Evolutionary conservation across 2,888 invertebrate species (phyloP).

Genomic region (Pecten maximus): DNA sequence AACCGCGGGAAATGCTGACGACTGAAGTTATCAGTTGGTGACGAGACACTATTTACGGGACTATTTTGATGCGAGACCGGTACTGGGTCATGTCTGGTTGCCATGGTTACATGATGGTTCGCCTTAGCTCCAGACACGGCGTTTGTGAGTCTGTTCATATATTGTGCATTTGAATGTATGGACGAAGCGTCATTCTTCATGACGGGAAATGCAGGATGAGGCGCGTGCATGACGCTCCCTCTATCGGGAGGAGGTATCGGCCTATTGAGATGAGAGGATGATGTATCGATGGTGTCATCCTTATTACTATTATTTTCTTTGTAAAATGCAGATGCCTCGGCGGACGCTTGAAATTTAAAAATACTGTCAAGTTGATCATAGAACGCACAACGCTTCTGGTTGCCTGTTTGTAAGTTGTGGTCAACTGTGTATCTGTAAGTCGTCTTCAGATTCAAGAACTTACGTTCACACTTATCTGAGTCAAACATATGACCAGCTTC

Average conservation of each 20-base stretch:
- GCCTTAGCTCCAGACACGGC: background rate
- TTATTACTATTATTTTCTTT: background rate
- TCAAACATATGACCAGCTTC: conserved; percentile 50
- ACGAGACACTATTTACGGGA: background rate
- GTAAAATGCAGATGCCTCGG: conserved; percentile 9
- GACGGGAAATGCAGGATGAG: background rate
- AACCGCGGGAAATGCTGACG: conserved; percentile 13
- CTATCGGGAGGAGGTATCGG: background rate
- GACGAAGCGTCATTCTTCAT: background rate
- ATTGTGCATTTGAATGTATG: background rate
- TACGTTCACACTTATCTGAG: conserved; percentile 53
- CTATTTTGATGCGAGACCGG: background rate
- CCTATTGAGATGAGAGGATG: background rate
- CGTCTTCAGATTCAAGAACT: conserved; percentile 53
- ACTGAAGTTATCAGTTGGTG: background rate
- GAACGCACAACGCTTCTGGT: conserved; percentile 50
- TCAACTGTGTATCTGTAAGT: conserved; percentile 52
- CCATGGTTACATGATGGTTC: background rate
- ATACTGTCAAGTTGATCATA: conserved; percentile 50
- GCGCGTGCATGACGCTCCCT: background rate
- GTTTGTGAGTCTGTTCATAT: background rate
- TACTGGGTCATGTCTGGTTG: background rate
- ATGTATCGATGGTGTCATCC: background rate
- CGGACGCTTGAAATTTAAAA: conserved; percentile 40
- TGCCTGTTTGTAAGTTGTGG: conserved; percentile 51